Percentiles rank a stretch among this genome's conserved stretches.
phyloP scores from a whole-genome alignment of 2,797 vertebrate species.

The Mycteria americana region DNA sequence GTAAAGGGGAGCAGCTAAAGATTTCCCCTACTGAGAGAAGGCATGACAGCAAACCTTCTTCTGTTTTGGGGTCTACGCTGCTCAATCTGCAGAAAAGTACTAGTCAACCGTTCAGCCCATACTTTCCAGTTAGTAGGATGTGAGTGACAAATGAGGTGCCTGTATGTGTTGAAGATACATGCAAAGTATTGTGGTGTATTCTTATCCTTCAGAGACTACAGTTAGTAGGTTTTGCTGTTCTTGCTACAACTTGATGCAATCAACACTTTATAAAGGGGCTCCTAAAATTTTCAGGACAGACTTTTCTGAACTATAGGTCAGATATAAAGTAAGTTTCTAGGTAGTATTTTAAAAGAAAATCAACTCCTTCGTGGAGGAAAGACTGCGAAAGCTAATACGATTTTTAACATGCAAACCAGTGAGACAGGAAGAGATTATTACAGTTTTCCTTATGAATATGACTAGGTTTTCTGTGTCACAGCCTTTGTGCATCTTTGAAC shows the following conservation, averaged over 20 bases:
- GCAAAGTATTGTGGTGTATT: background rate
- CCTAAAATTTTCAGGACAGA: background rate
- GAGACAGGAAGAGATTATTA: background rate
- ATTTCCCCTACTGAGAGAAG: background rate
- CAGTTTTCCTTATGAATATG: background rate
- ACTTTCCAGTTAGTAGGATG: background rate
- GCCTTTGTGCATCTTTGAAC: background rate
- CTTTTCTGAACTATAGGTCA: background rate
- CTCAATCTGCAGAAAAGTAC: background rate
- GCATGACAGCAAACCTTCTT: background rate
- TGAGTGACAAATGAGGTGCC: background rate
- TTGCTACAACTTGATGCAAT: background rate
- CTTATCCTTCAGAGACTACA: background rate
- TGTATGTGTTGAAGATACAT: fast-evolving
- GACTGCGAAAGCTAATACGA: background rate
- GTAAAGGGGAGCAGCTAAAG: background rate
- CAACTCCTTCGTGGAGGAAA: background rate
- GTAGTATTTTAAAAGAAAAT: background rate
- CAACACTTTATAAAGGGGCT: background rate
- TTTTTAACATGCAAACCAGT: background rate
- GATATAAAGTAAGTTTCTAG: background rate
- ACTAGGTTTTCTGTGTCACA: background rate
- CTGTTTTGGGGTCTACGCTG: background rate
- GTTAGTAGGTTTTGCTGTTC: background rate
- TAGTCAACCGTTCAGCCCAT: background rate